These are phyloP conservation scores for Phocides pigmalion DNA, from an alignment of 1,140 invertebrate species.

Conservation along the genomic window DNA sequence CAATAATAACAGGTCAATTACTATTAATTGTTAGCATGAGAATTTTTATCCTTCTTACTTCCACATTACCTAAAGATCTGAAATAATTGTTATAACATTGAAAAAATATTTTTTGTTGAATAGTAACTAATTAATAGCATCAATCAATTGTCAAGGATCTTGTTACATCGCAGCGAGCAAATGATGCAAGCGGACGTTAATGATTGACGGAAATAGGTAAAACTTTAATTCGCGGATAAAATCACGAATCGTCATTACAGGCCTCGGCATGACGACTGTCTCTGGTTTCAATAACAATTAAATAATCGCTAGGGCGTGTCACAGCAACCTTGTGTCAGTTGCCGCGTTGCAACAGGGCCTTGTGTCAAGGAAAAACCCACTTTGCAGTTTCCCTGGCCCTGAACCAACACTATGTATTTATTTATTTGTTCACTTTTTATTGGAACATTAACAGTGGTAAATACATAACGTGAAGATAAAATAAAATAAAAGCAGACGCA, in stretches of 20 bases:
- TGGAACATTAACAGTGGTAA: background rate
- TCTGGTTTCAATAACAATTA: constrained; percentile 79
- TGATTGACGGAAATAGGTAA: constrained; percentile 17
- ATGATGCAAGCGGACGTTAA: constrained; percentile 1
- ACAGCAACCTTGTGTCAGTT: constrained; percentile 74
- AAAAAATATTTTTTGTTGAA: background rate
- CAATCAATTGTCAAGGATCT: background rate
- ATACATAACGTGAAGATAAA: too few species aligned
- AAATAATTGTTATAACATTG: background rate
- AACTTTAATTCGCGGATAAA: constrained; percentile 1
- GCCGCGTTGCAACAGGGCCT: constrained; percentile 76
- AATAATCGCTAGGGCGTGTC: constrained; percentile 81
- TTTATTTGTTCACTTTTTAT: background rate
- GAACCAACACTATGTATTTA: constrained; percentile 42
- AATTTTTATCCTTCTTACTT: too few species aligned
- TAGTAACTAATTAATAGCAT: background rate
- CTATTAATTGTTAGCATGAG: too few species aligned
- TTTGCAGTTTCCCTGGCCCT: constrained; percentile 80
- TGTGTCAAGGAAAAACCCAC: constrained; percentile 81
- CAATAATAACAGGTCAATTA: too few species aligned
- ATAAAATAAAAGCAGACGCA: background rate
- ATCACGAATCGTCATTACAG: constrained; percentile 3
- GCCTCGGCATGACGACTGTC: constrained; percentile 41
- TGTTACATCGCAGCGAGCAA: background rate
- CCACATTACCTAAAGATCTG: too few species aligned